Conservation (phyloP, 2,888 invertebrate species). For the Spialia ferax region DNA sequence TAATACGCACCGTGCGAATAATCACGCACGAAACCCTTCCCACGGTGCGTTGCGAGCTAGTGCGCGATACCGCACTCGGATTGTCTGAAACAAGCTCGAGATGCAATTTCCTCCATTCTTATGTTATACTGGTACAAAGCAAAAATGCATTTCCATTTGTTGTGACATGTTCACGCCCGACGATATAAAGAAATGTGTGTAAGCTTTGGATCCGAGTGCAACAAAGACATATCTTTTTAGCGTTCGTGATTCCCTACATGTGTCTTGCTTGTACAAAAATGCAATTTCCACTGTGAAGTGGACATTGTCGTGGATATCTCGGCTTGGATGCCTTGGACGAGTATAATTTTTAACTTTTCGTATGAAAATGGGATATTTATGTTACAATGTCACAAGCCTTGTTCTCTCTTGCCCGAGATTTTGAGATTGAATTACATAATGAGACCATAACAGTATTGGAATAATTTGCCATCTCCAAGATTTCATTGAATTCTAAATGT, state of each 20-base stretch:
- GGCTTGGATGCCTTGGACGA: neutral
- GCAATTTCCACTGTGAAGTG: conserved; percentile 14
- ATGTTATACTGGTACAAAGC: neutral
- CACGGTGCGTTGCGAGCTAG: too few relatives aligned
- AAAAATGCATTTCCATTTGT: conserved; percentile 32
- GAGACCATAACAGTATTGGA: too few relatives aligned
- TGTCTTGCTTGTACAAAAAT: conserved; percentile 29
- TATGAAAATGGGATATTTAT: too few relatives aligned
- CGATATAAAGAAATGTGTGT: conserved; percentile 33
- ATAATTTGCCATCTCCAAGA: too few relatives aligned
- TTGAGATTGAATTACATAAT: too few relatives aligned
- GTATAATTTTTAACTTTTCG: neutral
- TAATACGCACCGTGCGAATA: too few relatives aligned
- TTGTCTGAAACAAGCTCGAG: too few relatives aligned
- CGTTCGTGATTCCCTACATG: conserved; percentile 3
- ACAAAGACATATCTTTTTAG: conserved; percentile 22
- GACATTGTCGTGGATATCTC: neutral
- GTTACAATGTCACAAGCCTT: too few relatives aligned
- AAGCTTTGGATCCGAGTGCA: conserved; percentile 26
- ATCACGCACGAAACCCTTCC: too few relatives aligned
- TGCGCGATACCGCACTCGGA: too few relatives aligned
- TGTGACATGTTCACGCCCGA: conserved; percentile 16
- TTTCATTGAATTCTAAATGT: too few relatives aligned
- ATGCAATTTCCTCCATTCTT: neutral
- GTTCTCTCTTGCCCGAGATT: too few relatives aligned